A percentile compares a stretch with the other conserved stretches of the same genome.
These are phyloP conservation scores for Campylomormyrus tamandua DNA, from an alignment of 2,113 vertebrate species.

Conservation along the genomic window DNA sequence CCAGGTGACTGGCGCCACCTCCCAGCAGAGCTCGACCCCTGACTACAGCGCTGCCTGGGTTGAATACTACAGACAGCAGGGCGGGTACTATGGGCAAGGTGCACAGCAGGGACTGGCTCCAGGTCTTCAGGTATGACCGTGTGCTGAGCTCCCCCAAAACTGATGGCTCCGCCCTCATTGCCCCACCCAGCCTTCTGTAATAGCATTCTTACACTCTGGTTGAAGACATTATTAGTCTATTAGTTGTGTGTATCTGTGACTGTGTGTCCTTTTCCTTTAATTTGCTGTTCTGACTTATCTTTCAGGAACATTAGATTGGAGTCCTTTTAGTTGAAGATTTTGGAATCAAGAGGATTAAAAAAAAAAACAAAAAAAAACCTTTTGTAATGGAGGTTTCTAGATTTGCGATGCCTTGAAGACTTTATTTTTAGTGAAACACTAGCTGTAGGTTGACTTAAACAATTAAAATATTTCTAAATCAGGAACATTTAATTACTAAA, in stretches of 20 bases:
- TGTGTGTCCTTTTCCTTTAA: not conserved
- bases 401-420: constrained; percentile 93
- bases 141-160: not conserved
- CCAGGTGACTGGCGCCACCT: constrained; percentile 75
- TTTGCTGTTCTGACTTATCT: not conserved
- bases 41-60: constrained; percentile 93
- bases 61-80: constrained; percentile 94
- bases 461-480: constrained; percentile 83
- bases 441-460: constrained; percentile 86
- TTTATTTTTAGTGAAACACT: constrained; percentile 96
- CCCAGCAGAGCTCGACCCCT: constrained; percentile 86
- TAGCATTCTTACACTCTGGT: not conserved
- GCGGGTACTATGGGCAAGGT: constrained; percentile 88
- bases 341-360: constrained; percentile 68
- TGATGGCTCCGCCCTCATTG: not conserved
- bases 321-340: constrained; percentile 55
- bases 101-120: constrained; percentile 84
- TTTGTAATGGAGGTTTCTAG: constrained; percentile 88
- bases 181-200: not conserved
- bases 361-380: constrained; percentile 50
- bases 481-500: constrained; percentile 81
- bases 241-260: not conserved
- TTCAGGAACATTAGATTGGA: constrained; percentile 87
- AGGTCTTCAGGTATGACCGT: constrained; percentile 74
- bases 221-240: not conserved